Conservation (phyloP, 2,113 vertebrate species). For the Chrysemys picta region DNA sequence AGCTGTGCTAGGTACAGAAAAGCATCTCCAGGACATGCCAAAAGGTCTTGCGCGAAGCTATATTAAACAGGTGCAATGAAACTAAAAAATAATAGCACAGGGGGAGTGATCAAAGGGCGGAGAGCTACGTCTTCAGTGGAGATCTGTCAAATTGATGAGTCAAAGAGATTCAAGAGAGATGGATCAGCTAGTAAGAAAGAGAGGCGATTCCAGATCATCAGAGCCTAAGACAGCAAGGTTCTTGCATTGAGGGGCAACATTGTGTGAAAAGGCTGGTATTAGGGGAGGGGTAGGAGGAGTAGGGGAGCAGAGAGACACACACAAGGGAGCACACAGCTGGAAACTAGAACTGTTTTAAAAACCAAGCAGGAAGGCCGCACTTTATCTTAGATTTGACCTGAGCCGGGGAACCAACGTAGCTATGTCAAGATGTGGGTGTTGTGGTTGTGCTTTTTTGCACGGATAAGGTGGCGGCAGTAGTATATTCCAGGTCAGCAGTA, state of each 20-base stretch:
- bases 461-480: neutral
- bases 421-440: slow-evolving; percentile 39
- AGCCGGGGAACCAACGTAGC: neutral
- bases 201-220: neutral
- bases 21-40: accelerated
- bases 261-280: neutral
- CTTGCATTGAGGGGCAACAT: neutral
- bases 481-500: neutral
- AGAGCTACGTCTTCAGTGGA: neutral
- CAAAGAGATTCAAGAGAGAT: neutral
- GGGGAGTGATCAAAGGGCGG: neutral
- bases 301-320: neutral
- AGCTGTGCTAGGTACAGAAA: neutral
- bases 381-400: neutral
- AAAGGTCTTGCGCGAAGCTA: accelerated
- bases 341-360: neutral
- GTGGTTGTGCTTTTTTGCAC: neutral
- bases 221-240: neutral
- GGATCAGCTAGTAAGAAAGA: neutral
- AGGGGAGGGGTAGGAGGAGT: neutral
- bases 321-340: neutral
- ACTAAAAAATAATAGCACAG: neutral
- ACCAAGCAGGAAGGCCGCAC: accelerated
- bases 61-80: neutral
- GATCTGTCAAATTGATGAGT: neutral